Conservation (phyloP, 2,113 vertebrate genomes). For the Solea solea region DNA sequence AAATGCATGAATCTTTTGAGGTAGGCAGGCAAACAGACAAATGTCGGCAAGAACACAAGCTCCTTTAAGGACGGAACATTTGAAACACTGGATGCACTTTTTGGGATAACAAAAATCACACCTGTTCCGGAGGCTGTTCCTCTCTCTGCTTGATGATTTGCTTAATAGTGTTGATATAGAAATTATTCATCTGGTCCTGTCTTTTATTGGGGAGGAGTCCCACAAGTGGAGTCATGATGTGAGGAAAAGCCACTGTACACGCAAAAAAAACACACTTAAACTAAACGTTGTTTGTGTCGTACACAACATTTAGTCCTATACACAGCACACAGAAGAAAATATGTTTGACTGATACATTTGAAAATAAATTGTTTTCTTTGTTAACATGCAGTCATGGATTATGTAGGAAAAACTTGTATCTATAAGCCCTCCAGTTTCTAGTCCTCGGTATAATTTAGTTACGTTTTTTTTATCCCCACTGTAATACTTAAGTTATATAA, state of each 20-base stretch:
- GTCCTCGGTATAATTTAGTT: background rate
- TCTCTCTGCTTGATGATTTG: constrained; percentile 87
- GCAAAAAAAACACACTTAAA: constrained; percentile 43
- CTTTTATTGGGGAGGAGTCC: constrained; percentile 83
- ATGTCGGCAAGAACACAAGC: too few species aligned
- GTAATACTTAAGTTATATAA: background rate
- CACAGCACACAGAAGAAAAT: too few species aligned
- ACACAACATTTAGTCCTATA: too few species aligned
- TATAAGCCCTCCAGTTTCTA: background rate
- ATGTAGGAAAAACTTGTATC: too few species aligned
- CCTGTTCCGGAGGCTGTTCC: constrained; percentile 87
- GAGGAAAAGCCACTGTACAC: constrained; percentile 89
- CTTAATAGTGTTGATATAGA: constrained; percentile 87
- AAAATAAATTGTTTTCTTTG: too few species aligned
- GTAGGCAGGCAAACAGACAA: too few species aligned
- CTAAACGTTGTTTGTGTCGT: too few species aligned
- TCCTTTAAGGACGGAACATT: too few species aligned
- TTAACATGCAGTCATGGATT: too few species aligned
- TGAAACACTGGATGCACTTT: background rate
- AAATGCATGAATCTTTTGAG: too few species aligned
- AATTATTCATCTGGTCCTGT: constrained; percentile 84
- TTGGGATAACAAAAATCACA: constrained; percentile 42
- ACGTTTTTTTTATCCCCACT: too few species aligned
- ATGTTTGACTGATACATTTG: too few species aligned
- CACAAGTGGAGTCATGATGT: constrained; percentile 83